Base-by-base conservation (phyloP, 2,113 vertebrate genomes). In the Bufo gargarizans region DNA sequence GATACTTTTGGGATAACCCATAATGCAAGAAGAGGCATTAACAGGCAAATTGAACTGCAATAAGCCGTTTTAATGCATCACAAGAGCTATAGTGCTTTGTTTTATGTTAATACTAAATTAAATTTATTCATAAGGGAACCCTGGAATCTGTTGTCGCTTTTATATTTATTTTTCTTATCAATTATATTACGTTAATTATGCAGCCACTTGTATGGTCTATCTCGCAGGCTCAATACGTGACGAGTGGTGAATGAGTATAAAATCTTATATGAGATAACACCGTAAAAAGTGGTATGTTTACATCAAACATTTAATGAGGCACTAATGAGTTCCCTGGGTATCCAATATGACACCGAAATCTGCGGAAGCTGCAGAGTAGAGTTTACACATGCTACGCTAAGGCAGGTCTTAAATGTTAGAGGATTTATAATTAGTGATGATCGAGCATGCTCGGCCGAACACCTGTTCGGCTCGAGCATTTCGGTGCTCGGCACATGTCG, bases 261-360 rank as follows among this genome's bases (percentile, higher is more conserved):
- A 17, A 69, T 91, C 65, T 85, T 85, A 45, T 6, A 67, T 86
- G 90, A 90, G 90, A 91, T 90, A 86, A 49, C 89, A 61, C 82
- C 4, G 86, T 59, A 86, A 91, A 91, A 90, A 77, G 85, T 86
- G 86, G 85, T 82, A 89, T 67, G 17, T 87, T 91, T 89, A 87
- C 74, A 87, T 65, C 89, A 90, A 90, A 90, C 78, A 72, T 59
- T 86, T 50, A 90, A 89, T 59, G 45, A 82, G 80, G 90, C 90
- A 83, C 59, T 90, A 91, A 91, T 67, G 65, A 90, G 77, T n/a
- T 93, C 90, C 90, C 87, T 84, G 43, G 86, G 79, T 14, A 90
- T 65, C 74, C 84, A 72, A 81, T n/a, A 6, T 53, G 89, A 86
- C 67, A 89, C n/a, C 45, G n/a, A 16, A 90, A 65, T 53, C 80